A percentile compares a stretch with the other conserved stretches of the same genome.
Evolutionary conservation across 2,888 invertebrate species (phyloP).

Genomic region (Melipona beecheii): DNA sequence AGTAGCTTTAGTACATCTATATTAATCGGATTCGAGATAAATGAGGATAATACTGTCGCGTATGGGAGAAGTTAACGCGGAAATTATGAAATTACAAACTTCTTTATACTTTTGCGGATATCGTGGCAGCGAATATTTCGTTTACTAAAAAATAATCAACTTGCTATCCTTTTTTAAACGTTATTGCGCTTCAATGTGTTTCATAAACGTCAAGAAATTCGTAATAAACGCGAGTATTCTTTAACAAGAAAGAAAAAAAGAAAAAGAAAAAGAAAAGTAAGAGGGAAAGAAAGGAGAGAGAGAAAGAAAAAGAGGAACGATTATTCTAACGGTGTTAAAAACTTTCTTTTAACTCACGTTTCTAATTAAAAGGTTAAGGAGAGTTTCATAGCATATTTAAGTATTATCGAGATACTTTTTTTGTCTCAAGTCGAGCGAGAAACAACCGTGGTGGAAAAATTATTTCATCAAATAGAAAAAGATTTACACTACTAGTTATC

Average conservation of each 20-base stretch:
- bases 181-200: neutral
- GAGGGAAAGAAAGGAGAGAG: neutral
- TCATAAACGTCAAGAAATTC: neutral
- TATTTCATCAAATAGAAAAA: neutral
- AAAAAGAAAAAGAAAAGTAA: neutral
- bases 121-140: neutral
- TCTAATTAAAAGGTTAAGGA: conserved; percentile 6
- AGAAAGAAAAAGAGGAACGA: neutral
- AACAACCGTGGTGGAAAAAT: neutral
- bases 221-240: conserved; percentile 11
- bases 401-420: neutral
- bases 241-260: neutral
- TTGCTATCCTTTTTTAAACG: too few relatives aligned
- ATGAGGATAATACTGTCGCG: neutral
- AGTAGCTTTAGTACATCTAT: neutral
- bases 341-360: conserved; percentile 1
- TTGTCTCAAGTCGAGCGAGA: neutral
- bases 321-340: conserved; percentile 11
- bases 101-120: neutral
- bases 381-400: neutral
- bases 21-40: neutral
- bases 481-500: neutral
- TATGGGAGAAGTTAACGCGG: neutral
- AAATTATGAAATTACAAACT: neutral
- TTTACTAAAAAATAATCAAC: neutral